Base-by-base conservation (phyloP, 2,888 invertebrate genomes). In the Choristoneura rosaceana region DNA sequence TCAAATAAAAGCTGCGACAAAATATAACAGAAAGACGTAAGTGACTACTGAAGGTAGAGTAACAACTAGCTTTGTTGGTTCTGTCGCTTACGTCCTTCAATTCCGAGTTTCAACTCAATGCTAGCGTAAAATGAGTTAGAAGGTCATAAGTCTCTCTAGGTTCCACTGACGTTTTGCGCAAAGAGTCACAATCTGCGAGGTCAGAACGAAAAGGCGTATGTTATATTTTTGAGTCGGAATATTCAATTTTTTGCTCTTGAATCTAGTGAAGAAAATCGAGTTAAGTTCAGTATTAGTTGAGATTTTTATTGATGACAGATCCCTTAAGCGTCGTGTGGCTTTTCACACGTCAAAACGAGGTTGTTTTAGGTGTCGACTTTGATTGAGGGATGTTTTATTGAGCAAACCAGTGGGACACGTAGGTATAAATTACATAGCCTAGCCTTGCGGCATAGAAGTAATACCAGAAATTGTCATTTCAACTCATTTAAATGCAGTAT, bases 341-440 rank as follows among this genome's bases (percentile, higher is more conserved):
- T 87, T 89, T 87, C 75, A 87, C 85, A 84, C 87, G 91, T 90
- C 89, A 90, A 85, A 89, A 81, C 75, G 80, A 78, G 83, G 81
- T 81, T 85, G 84, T 87, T 88, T 87, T 87, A 82, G 79, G 79
- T 74, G 76, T 79, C 79, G 76, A 74, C 63, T 76, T 76, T 75
- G 71, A 52, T 62, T 73, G 47, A 50, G 60, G 70, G 59, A 59
- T 71, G 63, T 71, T 70, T 70, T 71, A 59, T 64, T 43, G 43
- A 50, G 50, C 41, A 12, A n/a, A 15, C 38, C 14, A 66, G 25
- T n/a, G 43, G 14, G 43, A 43, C 33, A 63, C 47, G 15, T 47
- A n/a, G n/a, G 25, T 47, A 64, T 15, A 64, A 50, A 64, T 50
- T 50, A 50, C 17, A 52, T 17, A 17, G 5, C 0, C 5, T 47